These are phyloP conservation scores for Hiodon tergisus DNA, from an alignment of 2,113 vertebrate genomes.

Conservation along the genomic window DNA sequence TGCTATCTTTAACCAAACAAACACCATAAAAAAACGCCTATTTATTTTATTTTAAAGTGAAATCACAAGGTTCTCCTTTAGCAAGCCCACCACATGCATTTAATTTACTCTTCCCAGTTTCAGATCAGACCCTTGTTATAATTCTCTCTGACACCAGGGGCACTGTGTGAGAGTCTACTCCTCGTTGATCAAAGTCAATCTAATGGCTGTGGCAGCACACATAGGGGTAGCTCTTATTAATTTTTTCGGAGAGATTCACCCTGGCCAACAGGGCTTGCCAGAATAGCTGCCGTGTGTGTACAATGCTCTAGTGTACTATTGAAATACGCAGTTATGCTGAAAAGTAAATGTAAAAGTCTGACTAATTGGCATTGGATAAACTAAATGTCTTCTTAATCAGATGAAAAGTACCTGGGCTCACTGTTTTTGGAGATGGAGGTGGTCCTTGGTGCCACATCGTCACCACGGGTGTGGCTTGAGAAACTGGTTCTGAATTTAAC, in stretches of 20 bases:
- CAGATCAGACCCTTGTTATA: background rate
- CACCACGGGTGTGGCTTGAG: constrained; percentile 36
- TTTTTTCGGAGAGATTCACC: constrained; percentile 5
- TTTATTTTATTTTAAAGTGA: too few relatives aligned
- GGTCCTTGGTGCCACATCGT: constrained; percentile 34
- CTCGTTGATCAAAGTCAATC: background rate
- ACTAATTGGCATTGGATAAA: too few relatives aligned
- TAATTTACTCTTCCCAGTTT: background rate
- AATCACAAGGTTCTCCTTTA: too few relatives aligned
- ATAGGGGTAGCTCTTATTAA: background rate
- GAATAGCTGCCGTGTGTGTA: constrained; percentile 26
- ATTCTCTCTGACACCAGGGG: background rate
- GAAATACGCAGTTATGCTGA: constrained; percentile 20
- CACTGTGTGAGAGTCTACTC: background rate
- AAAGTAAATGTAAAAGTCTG: background rate
- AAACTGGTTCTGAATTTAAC: constrained; percentile 33
- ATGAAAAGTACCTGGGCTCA: constrained; percentile 12
- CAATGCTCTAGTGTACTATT: constrained; percentile 15
- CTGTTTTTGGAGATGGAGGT: background rate
- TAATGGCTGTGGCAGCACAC: background rate
- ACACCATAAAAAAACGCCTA: too few relatives aligned
- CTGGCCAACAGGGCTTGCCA: constrained; percentile 29
- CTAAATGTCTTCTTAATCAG: too few relatives aligned
- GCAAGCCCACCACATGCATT: background rate
- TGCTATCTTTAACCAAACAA: too few relatives aligned